A percentile compares a stretch with the other conserved stretches of the same genome.
Evolutionary conservation across 2,888 invertebrate genomes (phyloP).

Genomic region (Thera obeliscata): DNA sequence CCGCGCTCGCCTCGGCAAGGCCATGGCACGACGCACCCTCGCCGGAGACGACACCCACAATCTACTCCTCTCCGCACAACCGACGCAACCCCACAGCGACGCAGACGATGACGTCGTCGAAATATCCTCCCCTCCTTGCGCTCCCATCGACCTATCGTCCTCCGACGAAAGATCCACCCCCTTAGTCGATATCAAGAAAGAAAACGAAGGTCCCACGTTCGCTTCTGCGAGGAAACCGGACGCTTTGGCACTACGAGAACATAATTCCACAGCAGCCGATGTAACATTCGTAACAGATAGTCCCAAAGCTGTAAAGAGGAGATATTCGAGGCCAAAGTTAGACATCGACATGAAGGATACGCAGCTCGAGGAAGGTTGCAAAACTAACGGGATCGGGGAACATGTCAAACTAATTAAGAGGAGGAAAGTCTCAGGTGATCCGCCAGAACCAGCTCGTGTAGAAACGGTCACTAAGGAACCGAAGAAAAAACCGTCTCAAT

Average conservation of each 20-base stretch:
- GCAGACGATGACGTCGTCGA: conserved; percentile 81
- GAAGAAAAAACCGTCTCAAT: conserved; percentile 63
- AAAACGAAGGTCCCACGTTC: conserved; percentile 75
- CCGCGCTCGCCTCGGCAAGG: conserved; percentile 83
- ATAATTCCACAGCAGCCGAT: conserved; percentile 61
- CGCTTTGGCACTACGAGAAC: conserved; percentile 75
- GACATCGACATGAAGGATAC: conserved; percentile 80
- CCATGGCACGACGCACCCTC: conserved; percentile 87
- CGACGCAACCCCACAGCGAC: conserved; percentile 71
- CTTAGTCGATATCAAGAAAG: conserved; percentile 76
- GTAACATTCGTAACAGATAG: conserved; percentile 56
- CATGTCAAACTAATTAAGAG: conserved; percentile 82
- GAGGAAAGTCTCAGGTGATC: conserved; percentile 80
- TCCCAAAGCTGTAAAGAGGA: conserved; percentile 71
- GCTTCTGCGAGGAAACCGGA: conserved; percentile 70
- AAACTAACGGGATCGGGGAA: conserved; percentile 81
- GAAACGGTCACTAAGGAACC: conserved; percentile 67
- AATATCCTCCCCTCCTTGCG: conserved; percentile 74
- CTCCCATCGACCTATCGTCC: conserved; percentile 78
- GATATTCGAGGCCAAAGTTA: conserved; percentile 76
- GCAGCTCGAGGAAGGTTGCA: conserved; percentile 74
- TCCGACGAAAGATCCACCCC: conserved; percentile 78
- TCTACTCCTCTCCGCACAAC: conserved; percentile 69
- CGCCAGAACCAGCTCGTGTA: conserved; percentile 56
- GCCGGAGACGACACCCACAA: conserved; percentile 82